Evolutionary conservation across 2,797 vertebrate genomes (phyloP).

Genomic region (Fundulus diaphanus): DNA sequence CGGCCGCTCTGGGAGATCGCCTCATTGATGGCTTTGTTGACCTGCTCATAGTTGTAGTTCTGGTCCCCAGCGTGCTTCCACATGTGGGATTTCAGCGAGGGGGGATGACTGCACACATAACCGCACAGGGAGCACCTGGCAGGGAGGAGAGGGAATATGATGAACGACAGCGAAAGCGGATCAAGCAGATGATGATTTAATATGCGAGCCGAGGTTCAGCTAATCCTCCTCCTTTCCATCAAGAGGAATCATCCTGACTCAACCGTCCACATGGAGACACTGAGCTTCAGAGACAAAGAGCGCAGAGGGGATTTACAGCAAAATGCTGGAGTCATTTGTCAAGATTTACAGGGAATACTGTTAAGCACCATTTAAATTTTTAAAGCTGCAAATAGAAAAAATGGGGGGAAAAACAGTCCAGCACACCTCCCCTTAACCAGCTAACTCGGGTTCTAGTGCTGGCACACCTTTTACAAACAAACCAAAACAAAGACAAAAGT

Average conservation of each 20-base stretch:
- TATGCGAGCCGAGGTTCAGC: conserved; percentile 33
- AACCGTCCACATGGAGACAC: conserved; percentile 18
- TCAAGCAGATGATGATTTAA: conserved; percentile 50
- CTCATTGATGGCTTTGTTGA: conserved; percentile 97
- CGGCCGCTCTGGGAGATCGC: conserved; percentile 94
- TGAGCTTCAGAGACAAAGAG: conserved; percentile 36
- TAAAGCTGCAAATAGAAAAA: conserved; percentile 7
- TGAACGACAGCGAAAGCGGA: conserved; percentile 31
- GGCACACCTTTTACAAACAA: too few species aligned
- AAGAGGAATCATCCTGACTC: conserved; percentile 57
- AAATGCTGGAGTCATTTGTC: conserved; percentile 29
- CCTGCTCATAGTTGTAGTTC: conserved; percentile 99
- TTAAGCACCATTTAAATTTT: conserved; percentile 20
- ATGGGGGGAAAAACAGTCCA: neutral
- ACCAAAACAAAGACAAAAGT: neutral
- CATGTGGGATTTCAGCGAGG: conserved; percentile 98
- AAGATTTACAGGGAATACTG: conserved; percentile 33
- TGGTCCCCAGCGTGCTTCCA: conserved; percentile 99
- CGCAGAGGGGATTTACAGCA: conserved; percentile 35
- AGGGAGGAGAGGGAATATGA: conserved; percentile 6
- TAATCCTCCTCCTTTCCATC: conserved; percentile 61
- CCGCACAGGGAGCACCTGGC: conserved; percentile 96
- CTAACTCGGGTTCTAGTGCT: neutral
- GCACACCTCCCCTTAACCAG: neutral
- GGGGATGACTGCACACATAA: conserved; percentile 97